Conservation (phyloP, 2,888 invertebrate genomes). For the Thelaira solivaga region DNA sequence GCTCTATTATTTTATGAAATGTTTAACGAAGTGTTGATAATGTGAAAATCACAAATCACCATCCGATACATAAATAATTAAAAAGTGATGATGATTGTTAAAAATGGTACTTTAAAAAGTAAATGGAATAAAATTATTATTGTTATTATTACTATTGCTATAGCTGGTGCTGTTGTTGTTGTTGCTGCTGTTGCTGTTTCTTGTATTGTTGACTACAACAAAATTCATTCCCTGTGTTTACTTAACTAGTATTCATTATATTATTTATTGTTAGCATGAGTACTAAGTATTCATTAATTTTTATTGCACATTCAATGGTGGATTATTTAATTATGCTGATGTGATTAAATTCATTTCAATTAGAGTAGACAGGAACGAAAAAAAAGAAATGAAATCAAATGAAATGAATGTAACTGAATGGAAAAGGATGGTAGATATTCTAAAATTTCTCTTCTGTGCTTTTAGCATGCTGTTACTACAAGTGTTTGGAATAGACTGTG, state of each 20-base stretch:
- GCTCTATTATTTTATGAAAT: background rate
- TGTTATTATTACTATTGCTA: background rate
- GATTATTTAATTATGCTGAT: slow-evolving; percentile 47
- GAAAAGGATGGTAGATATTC: too few species aligned
- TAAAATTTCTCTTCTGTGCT: too few species aligned
- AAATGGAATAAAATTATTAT: slow-evolving; percentile 28
- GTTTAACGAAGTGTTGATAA: slow-evolving; percentile 66
- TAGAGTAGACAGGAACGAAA: background rate
- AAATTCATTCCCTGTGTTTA: too few species aligned
- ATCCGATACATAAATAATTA: slow-evolving; percentile 59
- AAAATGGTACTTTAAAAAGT: slow-evolving; percentile 39
- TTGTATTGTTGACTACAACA: too few species aligned
- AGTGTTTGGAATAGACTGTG: too few species aligned
- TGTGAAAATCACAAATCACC: slow-evolving; percentile 62
- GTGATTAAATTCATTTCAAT: slow-evolving; percentile 24
- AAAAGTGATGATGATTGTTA: slow-evolving; percentile 55
- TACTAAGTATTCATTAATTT: slow-evolving; percentile 41
- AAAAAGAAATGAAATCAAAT: background rate
- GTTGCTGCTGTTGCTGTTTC: background rate
- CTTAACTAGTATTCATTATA: background rate
- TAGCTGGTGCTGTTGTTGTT: background rate
- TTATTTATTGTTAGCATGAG: slow-evolving; percentile 11
- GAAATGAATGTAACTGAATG: too few species aligned
- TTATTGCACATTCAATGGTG: slow-evolving; percentile 27
- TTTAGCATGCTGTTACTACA: too few species aligned